Evolutionary conservation across 2,113 vertebrate species (phyloP).

Genomic region (Apaloderma vittatum): DNA sequence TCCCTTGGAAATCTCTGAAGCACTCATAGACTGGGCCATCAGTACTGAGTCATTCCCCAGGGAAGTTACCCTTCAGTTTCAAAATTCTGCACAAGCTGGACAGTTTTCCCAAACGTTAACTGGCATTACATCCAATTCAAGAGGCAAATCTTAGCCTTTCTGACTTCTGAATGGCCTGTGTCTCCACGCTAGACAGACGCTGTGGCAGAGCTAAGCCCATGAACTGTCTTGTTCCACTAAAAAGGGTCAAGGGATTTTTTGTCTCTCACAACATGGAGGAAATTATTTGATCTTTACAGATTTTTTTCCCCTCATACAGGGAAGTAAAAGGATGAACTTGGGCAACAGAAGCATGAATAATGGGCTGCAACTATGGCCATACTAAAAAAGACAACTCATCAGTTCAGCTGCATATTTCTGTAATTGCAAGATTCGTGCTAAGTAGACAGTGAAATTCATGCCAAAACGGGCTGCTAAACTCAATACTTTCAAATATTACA

Average conservation of each 20-base stretch:
- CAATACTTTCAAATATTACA: neutral
- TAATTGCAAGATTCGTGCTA: neutral
- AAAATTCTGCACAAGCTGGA: neutral
- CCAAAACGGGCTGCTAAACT: neutral
- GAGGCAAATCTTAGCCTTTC: neutral
- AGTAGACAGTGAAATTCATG: neutral
- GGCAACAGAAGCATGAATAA: neutral
- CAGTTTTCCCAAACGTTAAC: neutral
- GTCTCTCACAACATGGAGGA: neutral
- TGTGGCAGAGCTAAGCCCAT: neutral
- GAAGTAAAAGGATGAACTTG: neutral
- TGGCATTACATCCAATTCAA: neutral
- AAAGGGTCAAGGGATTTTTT: neutral
- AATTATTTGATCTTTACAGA: neutral
- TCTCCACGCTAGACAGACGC: neutral
- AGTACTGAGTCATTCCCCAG: neutral
- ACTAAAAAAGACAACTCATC: neutral
- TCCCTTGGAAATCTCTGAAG: neutral
- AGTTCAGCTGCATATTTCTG: neutral
- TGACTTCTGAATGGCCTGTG: neutral
- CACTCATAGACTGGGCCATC: neutral
- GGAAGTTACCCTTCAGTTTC: neutral
- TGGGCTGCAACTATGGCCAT: neutral
- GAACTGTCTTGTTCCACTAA: neutral
- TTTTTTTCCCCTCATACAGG: rapidly evolving